These are phyloP conservation scores for Eristalinus aeneus DNA, from an alignment of 2,888 invertebrate species.

Conservation along the genomic window DNA sequence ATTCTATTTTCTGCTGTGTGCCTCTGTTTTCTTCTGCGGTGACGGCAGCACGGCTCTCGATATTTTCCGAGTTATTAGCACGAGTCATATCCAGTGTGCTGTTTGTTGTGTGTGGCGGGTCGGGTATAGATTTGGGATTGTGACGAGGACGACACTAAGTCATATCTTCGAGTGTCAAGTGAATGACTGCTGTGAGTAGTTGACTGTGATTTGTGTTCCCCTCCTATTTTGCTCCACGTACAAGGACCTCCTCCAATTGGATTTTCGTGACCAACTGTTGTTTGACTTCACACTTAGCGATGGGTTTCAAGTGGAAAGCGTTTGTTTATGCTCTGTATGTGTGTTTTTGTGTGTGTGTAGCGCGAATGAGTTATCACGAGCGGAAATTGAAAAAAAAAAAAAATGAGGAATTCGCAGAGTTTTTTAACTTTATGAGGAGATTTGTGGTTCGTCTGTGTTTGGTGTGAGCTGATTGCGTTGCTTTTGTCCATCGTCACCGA, in stretches of 20 bases:
- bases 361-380: not conserved
- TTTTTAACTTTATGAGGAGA: not conserved
- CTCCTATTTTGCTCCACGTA: not conserved
- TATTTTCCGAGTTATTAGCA: conserved; percentile 24
- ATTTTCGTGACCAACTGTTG: not conserved
- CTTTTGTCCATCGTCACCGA: not conserved
- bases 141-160: not conserved
- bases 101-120: not conserved
- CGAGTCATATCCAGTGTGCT: not conserved
- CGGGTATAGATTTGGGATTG: not conserved
- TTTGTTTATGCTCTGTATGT: not conserved
- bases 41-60: not conserved
- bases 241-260: not conserved
- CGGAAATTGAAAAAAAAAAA: not conserved
- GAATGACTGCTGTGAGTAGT: not conserved
- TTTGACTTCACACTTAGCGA: not conserved
- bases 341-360: not conserved
- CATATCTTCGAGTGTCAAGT: not conserved
- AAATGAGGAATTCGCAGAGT: not conserved
- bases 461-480: not conserved
- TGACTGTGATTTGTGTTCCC: not conserved
- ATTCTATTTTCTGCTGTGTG: conserved; percentile 47
- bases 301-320: not conserved
- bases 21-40: not conserved
- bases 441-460: not conserved